A percentile compares a stretch with the other conserved stretches of the same genome.
Conservation (phyloP, 2,113 vertebrate genomes). For the Pomatostomus ruficeps region DNA sequence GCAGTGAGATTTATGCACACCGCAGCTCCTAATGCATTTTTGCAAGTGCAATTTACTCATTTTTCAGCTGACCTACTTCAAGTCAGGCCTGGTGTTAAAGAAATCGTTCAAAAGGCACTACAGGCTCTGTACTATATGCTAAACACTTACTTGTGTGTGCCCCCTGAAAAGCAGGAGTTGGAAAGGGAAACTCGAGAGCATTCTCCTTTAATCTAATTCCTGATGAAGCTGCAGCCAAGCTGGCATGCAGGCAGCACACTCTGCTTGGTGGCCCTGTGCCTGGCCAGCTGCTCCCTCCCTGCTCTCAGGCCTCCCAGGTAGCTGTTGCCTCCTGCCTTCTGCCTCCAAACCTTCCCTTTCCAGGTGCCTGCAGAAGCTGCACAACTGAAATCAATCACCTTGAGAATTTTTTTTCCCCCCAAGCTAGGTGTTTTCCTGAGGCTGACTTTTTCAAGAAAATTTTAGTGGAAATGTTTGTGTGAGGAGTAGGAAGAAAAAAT, state of each 20-base stretch:
- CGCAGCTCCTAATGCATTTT: not conserved
- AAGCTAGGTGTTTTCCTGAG: not conserved
- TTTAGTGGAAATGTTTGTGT: not conserved
- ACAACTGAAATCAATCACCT: not conserved
- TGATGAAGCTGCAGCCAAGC: not conserved
- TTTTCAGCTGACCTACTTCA: constrained; percentile 47
- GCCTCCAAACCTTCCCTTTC: not conserved
- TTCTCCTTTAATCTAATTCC: not conserved
- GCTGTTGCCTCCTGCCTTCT: not conserved
- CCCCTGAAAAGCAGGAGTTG: not conserved
- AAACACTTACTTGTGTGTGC: not conserved
- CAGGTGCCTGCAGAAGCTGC: not conserved
- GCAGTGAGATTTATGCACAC: not conserved
- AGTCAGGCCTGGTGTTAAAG: not conserved
- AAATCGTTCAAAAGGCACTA: not conserved
- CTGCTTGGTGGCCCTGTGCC: not conserved
- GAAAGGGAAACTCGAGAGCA: not conserved
- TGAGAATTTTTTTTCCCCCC: not conserved
- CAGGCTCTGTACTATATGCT: not conserved
- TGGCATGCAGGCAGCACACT: not conserved
- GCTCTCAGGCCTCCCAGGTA: not conserved
- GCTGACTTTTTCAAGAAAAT: not conserved
- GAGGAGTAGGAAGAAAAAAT: not conserved
- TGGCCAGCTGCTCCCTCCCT: not conserved
- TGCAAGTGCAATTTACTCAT: constrained; percentile 6